phyloP scores from a whole-genome alignment of 2,888 invertebrate genomes.

The Euphydryas editha region DNA sequence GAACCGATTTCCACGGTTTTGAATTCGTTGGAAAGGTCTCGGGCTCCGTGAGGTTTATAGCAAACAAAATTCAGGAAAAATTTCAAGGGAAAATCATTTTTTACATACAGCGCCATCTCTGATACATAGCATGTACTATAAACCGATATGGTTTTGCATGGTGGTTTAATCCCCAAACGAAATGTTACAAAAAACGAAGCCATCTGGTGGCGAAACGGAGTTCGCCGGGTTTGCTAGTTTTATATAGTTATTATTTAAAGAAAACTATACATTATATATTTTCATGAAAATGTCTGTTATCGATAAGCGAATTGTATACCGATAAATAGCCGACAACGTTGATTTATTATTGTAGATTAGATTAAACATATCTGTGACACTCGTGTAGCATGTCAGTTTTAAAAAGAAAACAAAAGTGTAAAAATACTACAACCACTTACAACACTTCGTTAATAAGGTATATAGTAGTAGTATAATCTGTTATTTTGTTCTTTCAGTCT shows the following conservation, averaged over 20 bases:
- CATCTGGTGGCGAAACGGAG: no score
- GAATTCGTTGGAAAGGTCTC: no score
- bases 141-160: no score
- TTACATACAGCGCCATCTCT: no score
- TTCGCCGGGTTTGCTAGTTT: no score
- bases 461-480: background rate
- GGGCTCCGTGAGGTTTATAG: no score
- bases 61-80: no score
- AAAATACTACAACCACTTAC: background rate
- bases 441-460: background rate
- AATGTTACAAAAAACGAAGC: no score
- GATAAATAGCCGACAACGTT: slow-evolving; percentile 59
- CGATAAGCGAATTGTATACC: slow-evolving; percentile 47
- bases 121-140: no score
- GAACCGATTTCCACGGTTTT: no score
- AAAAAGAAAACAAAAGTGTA: slow-evolving; percentile 3
- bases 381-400: slow-evolving; percentile 17
- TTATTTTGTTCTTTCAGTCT: background rate
- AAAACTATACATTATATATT: background rate
- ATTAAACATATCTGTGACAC: slow-evolving; percentile 24
- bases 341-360: slow-evolving; percentile 40
- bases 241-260: background rate
- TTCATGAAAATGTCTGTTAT: slow-evolving; percentile 22
- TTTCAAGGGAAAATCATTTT: no score
- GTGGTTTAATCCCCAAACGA: no score